Evolutionary conservation across 2,797 vertebrate species (phyloP), one percentile per base, ranked within the genome.

Genomic region (Tokudaia tokunoshimensis): DNA sequence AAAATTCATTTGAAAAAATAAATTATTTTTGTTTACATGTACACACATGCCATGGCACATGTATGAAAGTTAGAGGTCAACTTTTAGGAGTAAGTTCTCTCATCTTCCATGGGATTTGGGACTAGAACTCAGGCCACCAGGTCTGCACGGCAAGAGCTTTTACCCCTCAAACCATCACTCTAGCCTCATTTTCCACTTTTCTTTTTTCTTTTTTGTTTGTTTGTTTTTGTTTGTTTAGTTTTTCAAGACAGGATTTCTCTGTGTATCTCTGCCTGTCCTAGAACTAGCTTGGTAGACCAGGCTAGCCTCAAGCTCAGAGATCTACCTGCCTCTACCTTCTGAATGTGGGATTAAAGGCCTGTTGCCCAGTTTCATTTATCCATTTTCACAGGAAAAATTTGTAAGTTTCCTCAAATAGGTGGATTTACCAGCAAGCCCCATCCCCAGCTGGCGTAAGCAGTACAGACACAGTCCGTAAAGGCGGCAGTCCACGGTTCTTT

Each of bases 381-480:
- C 10, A 20, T 96, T 82, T 91, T 95, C 95, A 65, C 47, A 34
- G 83, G 61, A 84, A 92, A 57, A 81, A 63, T 84, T 89, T 94
- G 47, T 65, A 4, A 41, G 37, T 95, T 89, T 94, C 57, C 41
- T 83, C 24, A 41, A 67, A 22, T 34, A 29, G 50, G 24, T 34
- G 67, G n/a, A 79, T 84, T 90, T 67, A 78, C 57, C 76, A 81
- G 81, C 55, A 78, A 75, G 14, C 22, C 67, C 72, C 13, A 5
- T 3, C 44, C 41, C 24, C 24, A 44, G 6, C 75, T 4, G 50
- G 17, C 29, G 3, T 80, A 80, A 17, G 47, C 63, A 65, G 4
- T 26, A 63, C 72, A 72, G 50, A 34, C 76, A 24, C 13, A 80
- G 37, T 57, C 4, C 1, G 29, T 83, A 29, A 78, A 74, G 47